Conservation (phyloP, 1,140 invertebrate species). For the Leptopilina clavipes region DNA sequence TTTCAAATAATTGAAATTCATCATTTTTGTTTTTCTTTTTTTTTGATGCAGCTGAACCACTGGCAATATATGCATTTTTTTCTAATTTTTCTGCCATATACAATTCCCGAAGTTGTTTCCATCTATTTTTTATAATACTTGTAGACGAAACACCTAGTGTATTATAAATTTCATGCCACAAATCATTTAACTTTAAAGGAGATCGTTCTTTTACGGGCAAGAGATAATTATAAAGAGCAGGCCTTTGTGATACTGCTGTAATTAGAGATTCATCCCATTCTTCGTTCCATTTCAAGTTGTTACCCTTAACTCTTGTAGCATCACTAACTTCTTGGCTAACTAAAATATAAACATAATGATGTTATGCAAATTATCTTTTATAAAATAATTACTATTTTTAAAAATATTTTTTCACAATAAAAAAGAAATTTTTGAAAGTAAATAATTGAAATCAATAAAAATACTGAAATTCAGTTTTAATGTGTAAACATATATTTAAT, state of each 20-base stretch:
- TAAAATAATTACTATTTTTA: too few relatives aligned
- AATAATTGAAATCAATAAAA: too few relatives aligned
- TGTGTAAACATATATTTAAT: too few relatives aligned
- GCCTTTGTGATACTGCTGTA: neutral
- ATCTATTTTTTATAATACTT: neutral
- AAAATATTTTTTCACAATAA: too few relatives aligned
- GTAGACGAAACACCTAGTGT: neutral
- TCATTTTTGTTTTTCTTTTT: neutral
- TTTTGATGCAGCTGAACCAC: neutral
- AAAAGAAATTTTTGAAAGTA: too few relatives aligned
- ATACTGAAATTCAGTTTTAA: too few relatives aligned
- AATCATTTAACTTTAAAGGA: neutral
- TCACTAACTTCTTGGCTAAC: neutral
- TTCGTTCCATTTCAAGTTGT: neutral
- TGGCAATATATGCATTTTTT: neutral
- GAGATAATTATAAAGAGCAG: slow-evolving; percentile 9
- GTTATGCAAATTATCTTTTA: too few relatives aligned
- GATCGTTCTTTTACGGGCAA: neutral
- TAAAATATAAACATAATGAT: neutral
- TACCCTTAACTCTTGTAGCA: neutral
- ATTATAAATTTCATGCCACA: neutral
- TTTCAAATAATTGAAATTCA: slow-evolving; percentile 19
- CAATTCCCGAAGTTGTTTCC: neutral
- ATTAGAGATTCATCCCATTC: neutral
- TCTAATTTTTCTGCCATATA: neutral